Evolutionary conservation across 53 echinoderm and acorn worm genomes (phyloP).

Genomic region (Luidia sarsii): DNA sequence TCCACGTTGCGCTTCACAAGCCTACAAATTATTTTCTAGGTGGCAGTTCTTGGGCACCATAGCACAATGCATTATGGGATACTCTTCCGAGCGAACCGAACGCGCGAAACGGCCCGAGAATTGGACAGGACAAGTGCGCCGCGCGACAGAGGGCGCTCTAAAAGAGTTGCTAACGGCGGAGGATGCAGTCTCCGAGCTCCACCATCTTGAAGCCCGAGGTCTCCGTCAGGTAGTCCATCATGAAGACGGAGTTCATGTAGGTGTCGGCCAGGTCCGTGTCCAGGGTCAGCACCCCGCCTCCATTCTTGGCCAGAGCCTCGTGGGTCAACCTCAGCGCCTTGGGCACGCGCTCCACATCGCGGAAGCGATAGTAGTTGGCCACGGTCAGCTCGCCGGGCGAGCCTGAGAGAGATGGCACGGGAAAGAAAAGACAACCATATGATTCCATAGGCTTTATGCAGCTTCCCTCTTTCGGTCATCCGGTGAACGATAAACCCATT

Average conservation of each 20-base stretch:
- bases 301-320: slow-evolving; percentile 6
- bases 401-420: not conserved
- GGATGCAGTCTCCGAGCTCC: slow-evolving; percentile 34
- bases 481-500: no score
- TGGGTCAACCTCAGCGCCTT: slow-evolving; percentile 60
- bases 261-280: slow-evolving; percentile 66
- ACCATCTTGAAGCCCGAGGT: slow-evolving; percentile 52
- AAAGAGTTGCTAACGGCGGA: no score
- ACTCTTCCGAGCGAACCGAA: not conserved
- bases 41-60: not conserved
- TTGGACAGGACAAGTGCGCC: not conserved
- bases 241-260: slow-evolving; percentile 54
- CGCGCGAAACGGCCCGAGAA: no score
- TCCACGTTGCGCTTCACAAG: no score
- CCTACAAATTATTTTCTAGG: not conserved
- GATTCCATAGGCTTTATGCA: no score
- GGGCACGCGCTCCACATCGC: slow-evolving; percentile 66
- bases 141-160: no score
- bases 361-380: slow-evolving; percentile 47
- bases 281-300: slow-evolving; percentile 59
- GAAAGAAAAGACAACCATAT: no score
- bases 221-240: slow-evolving; percentile 67
- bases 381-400: not conserved
- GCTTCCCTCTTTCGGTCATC: no score
- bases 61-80: not conserved